phyloP scores from a whole-genome alignment of 2,797 vertebrate genomes.

The Danionella dracula region DNA sequence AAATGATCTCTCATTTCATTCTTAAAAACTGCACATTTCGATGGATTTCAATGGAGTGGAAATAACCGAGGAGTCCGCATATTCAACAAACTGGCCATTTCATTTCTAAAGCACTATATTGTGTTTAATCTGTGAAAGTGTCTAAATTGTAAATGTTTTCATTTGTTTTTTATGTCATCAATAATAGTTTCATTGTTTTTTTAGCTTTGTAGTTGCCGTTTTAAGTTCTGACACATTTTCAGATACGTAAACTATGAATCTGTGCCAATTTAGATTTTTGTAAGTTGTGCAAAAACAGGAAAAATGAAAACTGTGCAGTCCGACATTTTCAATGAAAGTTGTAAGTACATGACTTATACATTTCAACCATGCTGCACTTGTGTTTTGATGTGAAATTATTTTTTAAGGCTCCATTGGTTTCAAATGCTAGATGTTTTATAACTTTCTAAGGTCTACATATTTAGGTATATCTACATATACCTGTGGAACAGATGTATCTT shows the following conservation, averaged over 20 bases:
- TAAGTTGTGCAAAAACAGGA: neutral
- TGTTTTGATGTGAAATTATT: conserved; percentile 9
- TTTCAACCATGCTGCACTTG: conserved; percentile 12
- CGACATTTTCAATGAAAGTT: neutral
- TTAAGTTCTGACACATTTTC: conserved; percentile 3
- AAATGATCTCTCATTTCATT: neutral
- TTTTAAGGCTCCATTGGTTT: neutral
- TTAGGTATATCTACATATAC: too few species aligned
- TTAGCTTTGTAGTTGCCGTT: neutral
- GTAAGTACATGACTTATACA: neutral
- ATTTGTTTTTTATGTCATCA: neutral
- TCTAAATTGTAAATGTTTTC: conserved; percentile 14
- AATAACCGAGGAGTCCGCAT: neutral
- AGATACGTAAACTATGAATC: neutral
- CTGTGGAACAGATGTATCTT: too few species aligned
- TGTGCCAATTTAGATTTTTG: conserved; percentile 19
- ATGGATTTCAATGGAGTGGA: neutral
- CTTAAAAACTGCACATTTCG: neutral
- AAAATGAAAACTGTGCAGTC: conserved; percentile 3
- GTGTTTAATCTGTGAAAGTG: neutral
- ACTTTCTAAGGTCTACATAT: neutral
- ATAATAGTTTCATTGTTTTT: conserved; percentile 1
- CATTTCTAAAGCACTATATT: neutral
- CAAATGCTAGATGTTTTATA: neutral
- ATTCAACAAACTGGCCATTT: neutral